Conservation (phyloP, 2,797 vertebrate species). For the Brachymystax lenok region DNA sequence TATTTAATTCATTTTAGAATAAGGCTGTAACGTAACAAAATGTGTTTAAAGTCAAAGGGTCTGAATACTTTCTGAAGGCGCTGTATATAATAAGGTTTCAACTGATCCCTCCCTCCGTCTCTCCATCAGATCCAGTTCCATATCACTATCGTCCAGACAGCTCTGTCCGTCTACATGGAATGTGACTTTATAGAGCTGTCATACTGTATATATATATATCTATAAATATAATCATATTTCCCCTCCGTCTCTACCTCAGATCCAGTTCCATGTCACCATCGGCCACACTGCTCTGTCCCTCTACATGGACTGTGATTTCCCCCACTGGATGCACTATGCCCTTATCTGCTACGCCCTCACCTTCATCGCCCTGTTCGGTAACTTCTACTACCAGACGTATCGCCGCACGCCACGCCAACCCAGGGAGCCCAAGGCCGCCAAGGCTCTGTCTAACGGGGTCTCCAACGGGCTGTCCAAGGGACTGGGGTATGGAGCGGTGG, state of each 20-base stretch:
- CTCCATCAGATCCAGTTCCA: slow-evolving; percentile 92
- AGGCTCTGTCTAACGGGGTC: slow-evolving; percentile 82
- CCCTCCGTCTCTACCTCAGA: slow-evolving; percentile 73
- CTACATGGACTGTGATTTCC: slow-evolving; percentile 96
- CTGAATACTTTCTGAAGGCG: too few species aligned
- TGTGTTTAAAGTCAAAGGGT: background rate
- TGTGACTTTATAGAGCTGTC: slow-evolving; percentile 80
- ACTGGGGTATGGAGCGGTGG: slow-evolving; percentile 79
- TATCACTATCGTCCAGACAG: slow-evolving; percentile 95
- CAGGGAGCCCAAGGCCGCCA: slow-evolving; percentile 77
- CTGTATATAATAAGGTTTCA: background rate
- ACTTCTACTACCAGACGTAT: slow-evolving; percentile 99
- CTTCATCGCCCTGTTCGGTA: slow-evolving; percentile 96
- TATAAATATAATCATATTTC: background rate
- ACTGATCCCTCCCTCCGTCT: slow-evolving; percentile 23
- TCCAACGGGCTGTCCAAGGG: slow-evolving; percentile 85
- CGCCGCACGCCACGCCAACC: slow-evolving; percentile 82
- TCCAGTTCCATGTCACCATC: slow-evolving; percentile 97
- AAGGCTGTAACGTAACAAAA: too few species aligned
- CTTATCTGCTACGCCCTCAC: slow-evolving; percentile 95
- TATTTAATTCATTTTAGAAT: too few species aligned
- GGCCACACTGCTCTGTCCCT: slow-evolving; percentile 96
- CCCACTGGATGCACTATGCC: slow-evolving; percentile 99
- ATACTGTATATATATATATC: too few species aligned
- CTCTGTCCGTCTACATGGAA: slow-evolving; percentile 94